A percentile compares a stretch with the other conserved stretches of the same genome.
These are phyloP conservation scores for Tachysurus vachellii DNA, from an alignment of 2,113 vertebrate species.

Conservation along the genomic window DNA sequence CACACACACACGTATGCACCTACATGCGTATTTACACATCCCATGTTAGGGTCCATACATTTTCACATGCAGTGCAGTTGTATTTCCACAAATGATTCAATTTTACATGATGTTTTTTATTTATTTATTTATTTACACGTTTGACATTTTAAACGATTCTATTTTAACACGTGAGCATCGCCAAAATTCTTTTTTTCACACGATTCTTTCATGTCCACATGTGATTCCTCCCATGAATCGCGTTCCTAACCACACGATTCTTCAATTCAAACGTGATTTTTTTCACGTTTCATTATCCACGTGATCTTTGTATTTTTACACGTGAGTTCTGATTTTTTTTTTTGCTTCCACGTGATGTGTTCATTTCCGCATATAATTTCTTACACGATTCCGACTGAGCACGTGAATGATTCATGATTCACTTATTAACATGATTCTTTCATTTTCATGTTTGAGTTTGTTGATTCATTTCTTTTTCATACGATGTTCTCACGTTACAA, in stretches of 20 bases:
- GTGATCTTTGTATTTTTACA: neutral
- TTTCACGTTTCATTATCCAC: neutral
- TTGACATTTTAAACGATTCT: neutral
- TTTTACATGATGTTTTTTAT: neutral
- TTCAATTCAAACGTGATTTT: neutral
- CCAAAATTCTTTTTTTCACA: neutral
- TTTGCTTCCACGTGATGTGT: neutral
- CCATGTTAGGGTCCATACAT: neutral
- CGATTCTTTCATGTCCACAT: neutral
- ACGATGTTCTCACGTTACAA: too few relatives aligned
- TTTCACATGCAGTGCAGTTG: too few relatives aligned
- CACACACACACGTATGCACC: too few relatives aligned
- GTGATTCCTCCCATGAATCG: neutral
- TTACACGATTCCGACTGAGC: neutral
- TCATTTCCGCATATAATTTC: neutral
- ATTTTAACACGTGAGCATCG: neutral
- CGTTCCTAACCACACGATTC: neutral
- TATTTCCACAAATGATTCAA: neutral
- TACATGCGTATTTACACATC: neutral
- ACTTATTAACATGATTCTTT: neutral
- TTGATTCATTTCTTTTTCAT: neutral
- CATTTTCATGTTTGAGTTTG: too few relatives aligned
- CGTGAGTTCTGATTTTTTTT: too few relatives aligned
- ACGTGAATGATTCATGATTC: neutral
- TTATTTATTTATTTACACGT: neutral